A percentile compares a stretch with the other conserved stretches of the same genome.
Conservation (phyloP, 2,113 vertebrate genomes). For the Panthera leo region DNA sequence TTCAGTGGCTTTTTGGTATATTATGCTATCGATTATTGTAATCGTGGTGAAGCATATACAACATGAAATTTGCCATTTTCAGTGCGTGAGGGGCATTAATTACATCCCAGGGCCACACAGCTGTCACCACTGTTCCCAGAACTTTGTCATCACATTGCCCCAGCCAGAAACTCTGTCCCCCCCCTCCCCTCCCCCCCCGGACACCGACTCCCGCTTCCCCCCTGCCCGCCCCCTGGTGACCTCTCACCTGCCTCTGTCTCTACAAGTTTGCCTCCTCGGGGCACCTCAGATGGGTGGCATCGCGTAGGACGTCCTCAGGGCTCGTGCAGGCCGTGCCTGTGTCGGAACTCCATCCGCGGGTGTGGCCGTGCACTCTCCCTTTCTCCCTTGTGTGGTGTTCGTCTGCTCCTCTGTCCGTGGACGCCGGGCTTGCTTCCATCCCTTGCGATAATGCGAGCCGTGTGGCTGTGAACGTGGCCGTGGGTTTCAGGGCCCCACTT, state of each 20-base stretch:
- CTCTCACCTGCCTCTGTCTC: neutral
- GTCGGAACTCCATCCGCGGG: accelerated
- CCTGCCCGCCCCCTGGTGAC: neutral
- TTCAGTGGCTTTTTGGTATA: neutral
- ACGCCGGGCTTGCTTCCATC: neutral
- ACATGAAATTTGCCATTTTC: neutral
- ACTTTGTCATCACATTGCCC: neutral
- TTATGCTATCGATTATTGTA: neutral
- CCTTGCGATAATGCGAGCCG: neutral
- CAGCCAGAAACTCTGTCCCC: neutral
- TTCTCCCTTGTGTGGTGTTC: neutral
- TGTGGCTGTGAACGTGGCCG: accelerated
- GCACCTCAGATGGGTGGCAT: accelerated
- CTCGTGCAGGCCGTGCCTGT: accelerated
- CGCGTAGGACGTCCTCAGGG: accelerated
- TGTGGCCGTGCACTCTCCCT: neutral
- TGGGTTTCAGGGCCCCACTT: accelerated
- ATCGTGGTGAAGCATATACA: neutral
- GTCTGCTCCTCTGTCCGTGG: accelerated
- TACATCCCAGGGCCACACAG: accelerated
- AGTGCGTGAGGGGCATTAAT: accelerated
- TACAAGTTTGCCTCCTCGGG: accelerated
- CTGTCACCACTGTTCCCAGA: too few species aligned
- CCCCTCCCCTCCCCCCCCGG: accelerated
- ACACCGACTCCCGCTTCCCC: accelerated